Evolutionary conservation across 64 coral and sea anemone species (phyloP).

Genomic region (Exaiptasia diaphana): DNA sequence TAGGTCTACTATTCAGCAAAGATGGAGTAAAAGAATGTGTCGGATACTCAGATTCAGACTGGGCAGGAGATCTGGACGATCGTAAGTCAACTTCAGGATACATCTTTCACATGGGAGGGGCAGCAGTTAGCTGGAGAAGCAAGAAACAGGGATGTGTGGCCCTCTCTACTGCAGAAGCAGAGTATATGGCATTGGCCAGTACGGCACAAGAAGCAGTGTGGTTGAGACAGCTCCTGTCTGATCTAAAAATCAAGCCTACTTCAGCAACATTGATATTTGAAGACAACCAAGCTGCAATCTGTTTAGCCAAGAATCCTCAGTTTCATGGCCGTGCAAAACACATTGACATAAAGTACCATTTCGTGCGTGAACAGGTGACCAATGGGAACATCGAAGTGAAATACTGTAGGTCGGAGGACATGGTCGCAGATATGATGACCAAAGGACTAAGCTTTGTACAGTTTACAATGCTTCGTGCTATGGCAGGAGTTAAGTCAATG

Average conservation of each 20-base stretch:
- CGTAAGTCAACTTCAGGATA: constrained; percentile 50
- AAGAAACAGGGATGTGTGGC: constrained; percentile 46
- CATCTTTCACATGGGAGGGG: constrained; percentile 27
- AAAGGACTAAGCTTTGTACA: constrained; percentile 43
- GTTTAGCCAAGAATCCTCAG: constrained; percentile 28
- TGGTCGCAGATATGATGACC: constrained; percentile 43
- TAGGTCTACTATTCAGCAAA: constrained; percentile 19
- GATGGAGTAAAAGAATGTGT: constrained; percentile 19
- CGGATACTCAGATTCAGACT: constrained; percentile 49
- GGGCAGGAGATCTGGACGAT: constrained; percentile 45
- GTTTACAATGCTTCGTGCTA: constrained; percentile 29
- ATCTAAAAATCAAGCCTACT: not conserved
- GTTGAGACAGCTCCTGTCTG: constrained; percentile 15
- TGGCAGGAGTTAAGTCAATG: constrained; percentile 31
- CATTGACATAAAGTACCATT: constrained; percentile 52
- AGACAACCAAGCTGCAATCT: constrained; percentile 44
- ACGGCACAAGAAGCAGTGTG: constrained; percentile 39
- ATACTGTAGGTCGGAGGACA: constrained; percentile 35
- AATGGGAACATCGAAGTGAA: constrained; percentile 26
- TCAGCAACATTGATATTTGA: constrained; percentile 13
- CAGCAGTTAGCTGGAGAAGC: constrained; percentile 43
- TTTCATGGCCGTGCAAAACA: constrained; percentile 45
- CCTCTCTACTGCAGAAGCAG: constrained; percentile 19
- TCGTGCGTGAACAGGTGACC: constrained; percentile 48
- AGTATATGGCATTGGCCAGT: constrained; percentile 41